Percentiles rank a stretch among this genome's conserved stretches.
Evolutionary conservation across 2,888 invertebrate species (phyloP).

Genomic region (Halocaridina rubra): DNA sequence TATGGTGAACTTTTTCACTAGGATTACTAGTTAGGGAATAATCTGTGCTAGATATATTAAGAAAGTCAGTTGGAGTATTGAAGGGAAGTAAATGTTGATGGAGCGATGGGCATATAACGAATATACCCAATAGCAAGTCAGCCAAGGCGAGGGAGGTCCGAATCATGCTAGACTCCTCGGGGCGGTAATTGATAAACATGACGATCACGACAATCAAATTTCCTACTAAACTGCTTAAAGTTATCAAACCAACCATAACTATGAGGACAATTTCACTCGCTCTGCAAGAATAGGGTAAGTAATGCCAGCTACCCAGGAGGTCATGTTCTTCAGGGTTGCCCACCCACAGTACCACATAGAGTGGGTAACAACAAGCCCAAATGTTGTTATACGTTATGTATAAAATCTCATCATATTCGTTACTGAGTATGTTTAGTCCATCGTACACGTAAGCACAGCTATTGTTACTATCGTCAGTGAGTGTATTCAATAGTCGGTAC

Average conservation of each 20-base stretch:
- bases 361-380: conserved; percentile 25
- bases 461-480: neutral
- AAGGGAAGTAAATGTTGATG: conserved; percentile 7
- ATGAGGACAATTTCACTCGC: conserved; percentile 18
- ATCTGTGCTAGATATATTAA: neutral
- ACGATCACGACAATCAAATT: conserved; percentile 33
- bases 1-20: neutral
- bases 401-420: neutral
- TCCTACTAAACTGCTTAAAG: conserved; percentile 6
- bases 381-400: neutral
- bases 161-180: conserved; percentile 9
- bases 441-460: neutral
- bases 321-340: conserved; percentile 14
- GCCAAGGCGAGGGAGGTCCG: conserved; percentile 35
- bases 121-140: conserved; percentile 11
- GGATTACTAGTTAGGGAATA: neutral
- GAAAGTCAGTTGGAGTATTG: neutral
- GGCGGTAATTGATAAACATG: neutral
- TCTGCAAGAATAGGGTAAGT: conserved; percentile 10
- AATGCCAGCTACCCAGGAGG: conserved; percentile 18
- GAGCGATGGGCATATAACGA: conserved; percentile 21
- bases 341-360: neutral
- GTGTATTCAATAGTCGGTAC: neutral
- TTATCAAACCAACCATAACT: conserved; percentile 11
- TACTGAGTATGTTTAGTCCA: neutral